Percentiles rank a stretch among this genome's conserved stretches.
Evolutionary conservation across 2,888 invertebrate species (phyloP).

Genomic region (Euzophera pinguis): DNA sequence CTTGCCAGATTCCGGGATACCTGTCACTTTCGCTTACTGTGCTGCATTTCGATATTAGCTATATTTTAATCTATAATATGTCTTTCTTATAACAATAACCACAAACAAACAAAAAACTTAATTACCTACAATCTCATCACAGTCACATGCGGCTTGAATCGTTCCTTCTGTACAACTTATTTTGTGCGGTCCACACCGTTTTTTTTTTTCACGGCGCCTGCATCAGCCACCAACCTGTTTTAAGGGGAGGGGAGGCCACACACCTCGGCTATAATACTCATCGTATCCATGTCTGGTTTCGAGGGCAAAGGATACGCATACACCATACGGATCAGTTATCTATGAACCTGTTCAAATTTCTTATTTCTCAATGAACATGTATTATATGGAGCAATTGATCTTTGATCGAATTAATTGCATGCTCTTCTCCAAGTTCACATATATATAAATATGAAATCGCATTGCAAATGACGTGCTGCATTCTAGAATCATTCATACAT

Average conservation of each 20-base stretch:
- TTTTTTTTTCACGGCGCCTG: constrained; percentile 51
- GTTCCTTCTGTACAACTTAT: background rate
- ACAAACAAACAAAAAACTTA: too few species aligned
- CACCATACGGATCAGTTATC: background rate
- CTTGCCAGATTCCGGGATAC: too few species aligned
- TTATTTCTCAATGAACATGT: background rate
- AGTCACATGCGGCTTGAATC: background rate
- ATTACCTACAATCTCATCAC: too few species aligned
- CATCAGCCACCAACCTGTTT: constrained; percentile 53
- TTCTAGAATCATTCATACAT: too few species aligned
- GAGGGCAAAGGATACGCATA: constrained; percentile 6
- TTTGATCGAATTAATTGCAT: background rate
- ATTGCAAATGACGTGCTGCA: too few species aligned
- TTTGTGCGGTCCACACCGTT: constrained; percentile 21
- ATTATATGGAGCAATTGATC: too few species aligned
- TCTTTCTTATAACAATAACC: too few species aligned
- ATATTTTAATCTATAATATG: too few species aligned
- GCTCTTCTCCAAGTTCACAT: too few species aligned
- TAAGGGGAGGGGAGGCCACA: constrained; percentile 45
- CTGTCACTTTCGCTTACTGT: too few species aligned
- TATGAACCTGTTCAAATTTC: background rate
- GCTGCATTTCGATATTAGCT: too few species aligned
- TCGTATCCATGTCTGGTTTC: constrained; percentile 6
- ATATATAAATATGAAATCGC: too few species aligned
- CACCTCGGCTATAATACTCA: constrained; percentile 32